Evolutionary conservation across 2,113 vertebrate species (phyloP), one percentile per base, ranked within the genome.

Genomic region (Nothobranchius furzeri): DNA sequence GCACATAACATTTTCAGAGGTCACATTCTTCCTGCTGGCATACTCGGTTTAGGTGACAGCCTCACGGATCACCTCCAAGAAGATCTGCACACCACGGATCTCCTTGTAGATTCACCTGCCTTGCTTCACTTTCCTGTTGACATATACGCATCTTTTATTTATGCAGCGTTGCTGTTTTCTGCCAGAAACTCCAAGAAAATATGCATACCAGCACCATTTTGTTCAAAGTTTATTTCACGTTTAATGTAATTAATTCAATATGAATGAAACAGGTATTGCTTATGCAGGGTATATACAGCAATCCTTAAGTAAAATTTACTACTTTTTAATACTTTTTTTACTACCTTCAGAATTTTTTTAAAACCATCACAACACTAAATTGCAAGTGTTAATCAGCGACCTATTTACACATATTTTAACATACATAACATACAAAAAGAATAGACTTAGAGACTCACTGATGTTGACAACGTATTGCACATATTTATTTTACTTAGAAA

Each of bases 41-140:
- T 81, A 73, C 67, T 82, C 70, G 1, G 74, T 78, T 49, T 78
- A 81, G 8, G 78, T 84, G 50, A 85, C 72, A 0, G 78, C 71
- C 2, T 85, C 82, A 3, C 75, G 73, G 64, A 78, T 78, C 0
- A 81, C 78, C 68, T 84, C 78, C n/a, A 84, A 56, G 1, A 84
- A 84, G 0, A 79, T 64, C 61, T 79, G 76, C 0, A 81, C 82
- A 3, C 82, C 74, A 1, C 72, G 68, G 1, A 68, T 81, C 60
- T 74, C 76, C 43, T 12, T 2, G 10, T 12, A 12, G 43, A 45
- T 45, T 10, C 43, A 12, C 9, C 12, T 45, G 13, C 36, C 15
- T 48, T 15, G 12, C 24, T 24, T 24, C 45, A 35, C 9, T 13
- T 36, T 50, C 10, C 47, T 12, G 35, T 17, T 49, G 60, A 50